Conservation (phyloP, 2,888 invertebrate species). For the Pandemis heparana region DNA sequence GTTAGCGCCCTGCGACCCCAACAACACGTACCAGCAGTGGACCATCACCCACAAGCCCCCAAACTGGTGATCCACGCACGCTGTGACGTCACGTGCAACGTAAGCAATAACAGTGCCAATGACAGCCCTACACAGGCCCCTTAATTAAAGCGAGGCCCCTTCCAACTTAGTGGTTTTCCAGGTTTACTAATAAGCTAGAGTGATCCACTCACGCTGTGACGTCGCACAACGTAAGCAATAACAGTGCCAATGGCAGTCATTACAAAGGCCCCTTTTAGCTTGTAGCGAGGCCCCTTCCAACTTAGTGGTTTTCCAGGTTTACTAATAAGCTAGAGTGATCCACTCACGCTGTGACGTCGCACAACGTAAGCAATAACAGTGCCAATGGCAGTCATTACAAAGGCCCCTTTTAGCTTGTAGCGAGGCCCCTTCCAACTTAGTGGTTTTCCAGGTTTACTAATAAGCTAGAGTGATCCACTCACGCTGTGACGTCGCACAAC, state of each 20-base stretch:
- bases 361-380: too few species aligned
- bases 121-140: neutral
- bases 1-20: constrained; percentile 93
- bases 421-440: constrained; percentile 1
- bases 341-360: too few species aligned
- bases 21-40: constrained; percentile 96
- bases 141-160: neutral
- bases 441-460: neutral
- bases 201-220: too few species aligned
- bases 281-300: too few species aligned
- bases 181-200: neutral
- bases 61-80: neutral
- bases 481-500: too few species aligned
- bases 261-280: too few species aligned
- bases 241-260: too few species aligned
- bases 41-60: constrained; percentile 90
- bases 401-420: neutral
- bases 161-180: neutral
- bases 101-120: constrained; percentile 7
- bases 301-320: too few species aligned
- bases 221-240: too few species aligned
- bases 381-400: too few species aligned
- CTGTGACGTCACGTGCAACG: neutral
- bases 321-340: too few species aligned
- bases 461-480: too few species aligned